Evolutionary conservation across 37 sponge, comb jelly and placozoan species (phyloP).

Genomic region (Crambe crambe): DNA sequence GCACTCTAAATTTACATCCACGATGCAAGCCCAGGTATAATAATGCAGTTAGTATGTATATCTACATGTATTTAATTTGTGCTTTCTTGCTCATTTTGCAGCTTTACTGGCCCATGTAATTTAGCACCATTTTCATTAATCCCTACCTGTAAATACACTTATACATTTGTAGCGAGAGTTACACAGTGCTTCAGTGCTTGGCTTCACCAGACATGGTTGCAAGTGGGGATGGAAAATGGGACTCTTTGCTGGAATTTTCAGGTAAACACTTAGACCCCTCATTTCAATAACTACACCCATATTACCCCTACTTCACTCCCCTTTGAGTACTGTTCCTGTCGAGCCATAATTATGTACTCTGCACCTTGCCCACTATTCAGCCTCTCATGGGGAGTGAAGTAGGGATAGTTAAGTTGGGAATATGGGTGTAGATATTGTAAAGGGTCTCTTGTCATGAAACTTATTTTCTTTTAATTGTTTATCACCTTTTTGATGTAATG

Average conservation of each 20-base stretch:
- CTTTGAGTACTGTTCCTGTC: not conserved
- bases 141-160: not conserved
- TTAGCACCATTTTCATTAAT: not conserved
- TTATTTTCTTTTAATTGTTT: too few relatives aligned
- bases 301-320: too few relatives aligned
- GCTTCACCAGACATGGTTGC: slow-evolving; percentile 58
- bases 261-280: slow-evolving; percentile 21
- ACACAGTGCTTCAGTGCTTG: slow-evolving; percentile 59
- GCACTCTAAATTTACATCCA: slow-evolving; percentile 53
- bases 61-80: not conserved
- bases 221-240: slow-evolving; percentile 75
- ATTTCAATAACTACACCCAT: too few relatives aligned
- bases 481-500: too few relatives aligned
- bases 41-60: not conserved
- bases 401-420: too few relatives aligned
- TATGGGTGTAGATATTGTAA: too few relatives aligned
- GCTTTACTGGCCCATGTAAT: not conserved
- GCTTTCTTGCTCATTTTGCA: not conserved
- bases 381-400: too few relatives aligned
- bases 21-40: slow-evolving; percentile 79
- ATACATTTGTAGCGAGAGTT: slow-evolving; percentile 56
- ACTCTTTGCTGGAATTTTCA: slow-evolving; percentile 70
- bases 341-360: too few relatives aligned
- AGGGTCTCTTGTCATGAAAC: too few relatives aligned
- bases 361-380: too few relatives aligned